Conservation (phyloP, 2,888 invertebrate genomes). For the Apoda limacodes region DNA sequence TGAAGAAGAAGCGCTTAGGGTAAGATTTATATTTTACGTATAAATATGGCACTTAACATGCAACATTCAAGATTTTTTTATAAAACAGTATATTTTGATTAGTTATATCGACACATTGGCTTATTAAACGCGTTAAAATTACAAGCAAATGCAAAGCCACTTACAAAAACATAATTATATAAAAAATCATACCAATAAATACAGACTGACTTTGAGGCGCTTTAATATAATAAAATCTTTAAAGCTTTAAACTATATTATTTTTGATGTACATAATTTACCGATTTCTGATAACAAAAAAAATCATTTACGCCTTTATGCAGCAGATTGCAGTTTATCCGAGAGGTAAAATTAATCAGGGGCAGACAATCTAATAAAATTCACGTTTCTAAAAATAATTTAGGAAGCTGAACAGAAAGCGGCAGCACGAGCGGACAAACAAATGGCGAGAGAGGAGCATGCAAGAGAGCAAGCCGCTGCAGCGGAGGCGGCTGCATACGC, state of each 20-base stretch:
- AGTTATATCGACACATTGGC: too few species aligned
- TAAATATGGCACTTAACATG: too few species aligned
- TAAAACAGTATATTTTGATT: too few species aligned
- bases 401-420: constrained; percentile 91
- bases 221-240: too few species aligned
- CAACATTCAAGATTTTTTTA: too few species aligned
- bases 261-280: neutral
- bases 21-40: too few species aligned
- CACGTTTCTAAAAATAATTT: constrained; percentile 1
- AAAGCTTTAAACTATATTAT: too few species aligned
- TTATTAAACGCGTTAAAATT: too few species aligned
- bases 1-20: constrained; percentile 93
- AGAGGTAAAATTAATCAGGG: neutral
- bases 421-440: constrained; percentile 75
- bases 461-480: constrained; percentile 73
- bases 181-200: too few species aligned
- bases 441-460: constrained; percentile 69
- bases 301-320: neutral
- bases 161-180: too few species aligned
- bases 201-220: too few species aligned
- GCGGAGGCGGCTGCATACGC: constrained; percentile 73
- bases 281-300: neutral
- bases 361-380: neutral
- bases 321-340: neutral
- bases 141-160: too few species aligned